Percentiles rank a stretch among this genome's conserved stretches.
These are phyloP conservation scores for Zoanthus sansibaricus DNA, from an alignment of 92 coral and sea anemone genomes.

Conservation along the genomic window DNA sequence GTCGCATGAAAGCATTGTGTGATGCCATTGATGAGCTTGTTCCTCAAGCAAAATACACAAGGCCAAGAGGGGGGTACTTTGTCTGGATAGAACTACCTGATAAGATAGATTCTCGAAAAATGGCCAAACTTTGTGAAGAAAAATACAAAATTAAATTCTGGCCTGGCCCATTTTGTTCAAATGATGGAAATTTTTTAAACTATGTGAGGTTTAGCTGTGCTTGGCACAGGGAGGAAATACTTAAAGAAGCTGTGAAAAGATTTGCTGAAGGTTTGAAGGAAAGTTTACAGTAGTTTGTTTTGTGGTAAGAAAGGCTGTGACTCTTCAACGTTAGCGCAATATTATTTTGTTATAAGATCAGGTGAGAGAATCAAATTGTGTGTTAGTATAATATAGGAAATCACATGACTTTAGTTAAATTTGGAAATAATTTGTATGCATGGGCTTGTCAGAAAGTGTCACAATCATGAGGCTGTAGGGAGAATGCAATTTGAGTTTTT, in stretches of 20 bases:
- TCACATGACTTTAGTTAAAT: no score
- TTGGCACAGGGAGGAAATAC: conserved; percentile 59
- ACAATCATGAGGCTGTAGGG: no score
- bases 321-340: no score
- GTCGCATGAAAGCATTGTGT: conserved; percentile 78
- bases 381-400: no score
- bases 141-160: conserved; percentile 75
- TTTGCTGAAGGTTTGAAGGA: conserved; percentile 79
- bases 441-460: no score
- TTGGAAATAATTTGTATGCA: no score
- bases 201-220: conserved; percentile 82
- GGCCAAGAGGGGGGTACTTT: conserved; percentile 92
- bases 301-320: no score
- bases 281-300: conserved; percentile 21
- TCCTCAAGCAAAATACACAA: conserved; percentile 66
- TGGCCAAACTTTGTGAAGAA: conserved; percentile 58
- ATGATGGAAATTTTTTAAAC: conserved; percentile 77
- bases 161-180: conserved; percentile 78
- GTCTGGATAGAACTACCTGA: conserved; percentile 87
- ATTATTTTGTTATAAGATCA: no score
- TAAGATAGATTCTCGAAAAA: conserved; percentile 62
- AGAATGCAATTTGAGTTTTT: no score
- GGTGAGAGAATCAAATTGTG: no score
- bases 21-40: conserved; percentile 80
- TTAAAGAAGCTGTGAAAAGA: conserved; percentile 66